Evolutionary conservation across 2,888 invertebrate species (phyloP).

Genomic region (Agrotis puta): DNA sequence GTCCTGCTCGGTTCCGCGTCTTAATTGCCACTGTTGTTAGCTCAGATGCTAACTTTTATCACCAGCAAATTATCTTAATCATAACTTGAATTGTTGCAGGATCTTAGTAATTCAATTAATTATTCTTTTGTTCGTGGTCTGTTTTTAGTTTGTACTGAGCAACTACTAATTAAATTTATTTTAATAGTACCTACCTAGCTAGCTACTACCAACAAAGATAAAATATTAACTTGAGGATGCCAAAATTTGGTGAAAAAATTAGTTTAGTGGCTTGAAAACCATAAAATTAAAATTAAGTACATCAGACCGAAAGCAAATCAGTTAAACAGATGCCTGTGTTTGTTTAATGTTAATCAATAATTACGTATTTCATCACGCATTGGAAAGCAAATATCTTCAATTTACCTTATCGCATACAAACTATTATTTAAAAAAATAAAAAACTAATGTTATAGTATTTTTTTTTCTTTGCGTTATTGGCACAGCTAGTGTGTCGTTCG

Average conservation of each 20-base stretch:
- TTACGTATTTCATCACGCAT: constrained; percentile 37
- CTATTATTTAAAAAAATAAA: too few relatives aligned
- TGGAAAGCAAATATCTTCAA: constrained; percentile 33
- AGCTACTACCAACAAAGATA: not conserved
- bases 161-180: not conserved
- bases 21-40: constrained; percentile 47
- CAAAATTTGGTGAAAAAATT: not conserved
- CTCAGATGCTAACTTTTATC: constrained; percentile 48
- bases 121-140: constrained; percentile 43
- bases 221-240: not conserved
- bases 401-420: constrained; percentile 30
- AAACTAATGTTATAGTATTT: too few relatives aligned
- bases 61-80: constrained; percentile 44
- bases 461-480: constrained; percentile 62
- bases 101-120: constrained; percentile 58
- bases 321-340: not conserved
- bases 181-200: not conserved
- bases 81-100: constrained; percentile 54
- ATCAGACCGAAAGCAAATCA: constrained; percentile 6
- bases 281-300: not conserved
- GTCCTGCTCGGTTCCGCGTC: constrained; percentile 73
- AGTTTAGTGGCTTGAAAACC: not conserved
- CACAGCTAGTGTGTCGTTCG: constrained; percentile 70
- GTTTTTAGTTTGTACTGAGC: constrained; percentile 7
- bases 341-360: constrained; percentile 18